Base-by-base conservation (phyloP, 2,113 vertebrate genomes). In the zebrafish (Danio rerio) region DNA sequence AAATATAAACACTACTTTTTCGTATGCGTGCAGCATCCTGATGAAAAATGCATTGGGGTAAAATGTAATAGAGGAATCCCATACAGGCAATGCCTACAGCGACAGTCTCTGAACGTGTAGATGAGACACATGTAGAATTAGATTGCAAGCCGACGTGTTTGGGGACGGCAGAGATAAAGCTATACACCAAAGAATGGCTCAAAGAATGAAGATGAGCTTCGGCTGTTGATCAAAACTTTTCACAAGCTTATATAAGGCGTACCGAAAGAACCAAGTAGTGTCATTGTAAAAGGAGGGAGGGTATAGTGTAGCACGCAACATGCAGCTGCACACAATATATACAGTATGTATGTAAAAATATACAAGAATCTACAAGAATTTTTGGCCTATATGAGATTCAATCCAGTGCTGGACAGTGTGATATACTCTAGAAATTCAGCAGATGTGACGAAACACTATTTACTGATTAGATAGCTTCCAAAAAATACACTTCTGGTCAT, bases 301-400 rank as follows among this genome's bases (percentile, higher is more conserved):
- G 15, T 7, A 55, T n/a, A 43, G 40, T 20, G 10, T 74, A 43
- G 53, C 71, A 18, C 52, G 7, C 8, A 42, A 58, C 31, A 74
- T 42, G 10, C 43, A 43, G 52, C 31, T 56, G 52, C 9, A 56
- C 50, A 56, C 42, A 20, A 69, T 69, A 20, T 49, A 69, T 69
- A 69, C 43, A 69, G 43, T 74, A 47, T 21, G 59, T 6, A 21
- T 61, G n/a, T 5, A 76, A 59, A 75, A 76, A 63, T 62, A 77
- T 50, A 50, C 0, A 5, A 45, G 62, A 31, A 47, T 49, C 20
- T 62, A 31, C 31, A 31, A 31, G 31, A 31, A 31, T 31, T 31
- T 40, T 52, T 50, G 45, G 45, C 20, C 75, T 59, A 45, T 11
- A 42, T 56, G 6, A 42, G 21, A 7, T 75, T 58, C 9, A 4